Evolutionary conservation across 2,888 invertebrate genomes (phyloP).

Genomic region (Mythimna pallens): DNA sequence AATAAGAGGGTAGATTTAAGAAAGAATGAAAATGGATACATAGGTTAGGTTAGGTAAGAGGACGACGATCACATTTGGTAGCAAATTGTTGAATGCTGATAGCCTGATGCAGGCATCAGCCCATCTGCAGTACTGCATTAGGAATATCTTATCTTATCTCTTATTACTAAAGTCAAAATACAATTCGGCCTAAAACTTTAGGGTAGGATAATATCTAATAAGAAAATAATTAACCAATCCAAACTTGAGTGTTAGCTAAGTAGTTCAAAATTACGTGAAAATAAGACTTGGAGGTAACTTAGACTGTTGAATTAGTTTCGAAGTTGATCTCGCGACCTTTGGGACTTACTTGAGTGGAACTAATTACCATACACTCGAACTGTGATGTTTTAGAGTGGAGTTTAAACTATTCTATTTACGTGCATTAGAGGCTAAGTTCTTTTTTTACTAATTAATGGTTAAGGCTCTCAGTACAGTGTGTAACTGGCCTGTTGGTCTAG

Average conservation of each 20-base stretch:
- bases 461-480: neutral
- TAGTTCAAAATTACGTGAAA: conserved; percentile 50
- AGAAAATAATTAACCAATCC: conserved; percentile 41
- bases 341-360: conserved; percentile 4
- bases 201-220: conserved; percentile 13
- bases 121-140: no score
- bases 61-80: neutral
- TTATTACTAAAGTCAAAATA: neutral
- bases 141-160: no score
- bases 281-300: conserved; percentile 39
- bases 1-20: no score
- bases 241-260: conserved; percentile 30
- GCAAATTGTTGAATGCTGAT: no score
- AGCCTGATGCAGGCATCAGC: no score
- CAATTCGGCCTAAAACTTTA: conserved; percentile 8
- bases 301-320: conserved; percentile 26
- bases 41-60: neutral
- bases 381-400: neutral
- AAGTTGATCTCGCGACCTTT: conserved; percentile 10
- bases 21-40: no score
- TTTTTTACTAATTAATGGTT: neutral
- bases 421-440: no score
- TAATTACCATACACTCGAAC: conserved; percentile 14
- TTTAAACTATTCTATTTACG: neutral
- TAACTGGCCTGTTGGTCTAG: no score